Base-by-base conservation (phyloP, 2,113 vertebrate species). In the Forbesichthys papilliferus region DNA sequence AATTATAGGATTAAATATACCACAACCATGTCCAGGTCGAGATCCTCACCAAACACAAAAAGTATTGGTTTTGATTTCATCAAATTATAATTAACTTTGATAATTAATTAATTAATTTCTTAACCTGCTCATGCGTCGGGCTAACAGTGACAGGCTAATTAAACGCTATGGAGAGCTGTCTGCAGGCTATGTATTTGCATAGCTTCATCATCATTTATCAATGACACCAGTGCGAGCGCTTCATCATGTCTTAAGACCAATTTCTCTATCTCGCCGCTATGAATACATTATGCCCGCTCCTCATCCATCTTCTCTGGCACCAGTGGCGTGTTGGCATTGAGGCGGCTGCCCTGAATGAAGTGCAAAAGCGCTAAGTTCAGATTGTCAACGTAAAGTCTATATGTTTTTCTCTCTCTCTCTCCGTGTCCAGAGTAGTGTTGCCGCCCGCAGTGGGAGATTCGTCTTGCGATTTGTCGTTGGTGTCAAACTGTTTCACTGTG, bases 191-290 rank as follows among this genome's bases (percentile, higher is more conserved):
- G 14, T 33, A 77, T 84, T 86, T 78, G 81, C 79, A 83, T 80
- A 80, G 64, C 62, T 73, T 72, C 70, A 77, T 87, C 74, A 80
- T 81, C 62, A 86, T 86, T 84, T 66, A 82, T 89, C 78, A 85
- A 84, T 69, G 63, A 66, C 80, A 69, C 74, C 71, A 75, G 73
- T 66, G 75, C 55, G 6, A 64, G 65, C 64, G 13, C 81, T 86
- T 86, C 49, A 80, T 89, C 78, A 88, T 65, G 71, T 75, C 82
- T 81, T 67, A 54, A 13, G 70, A 84, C 77, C 73, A 61, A 74
- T 85, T 84, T 73, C 67, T 78, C 68, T 66, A 79, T 75, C 83
- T 57, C 69, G n/a, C 7, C 51, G 33, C 69, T 64, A 68, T 83
- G 88, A 86, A 89, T 88, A 87, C 71, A 84, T 88, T 81, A 86